These are phyloP conservation scores for Myiopsitta monachus DNA, from an alignment of 2,113 vertebrate genomes.

Conservation along the genomic window DNA sequence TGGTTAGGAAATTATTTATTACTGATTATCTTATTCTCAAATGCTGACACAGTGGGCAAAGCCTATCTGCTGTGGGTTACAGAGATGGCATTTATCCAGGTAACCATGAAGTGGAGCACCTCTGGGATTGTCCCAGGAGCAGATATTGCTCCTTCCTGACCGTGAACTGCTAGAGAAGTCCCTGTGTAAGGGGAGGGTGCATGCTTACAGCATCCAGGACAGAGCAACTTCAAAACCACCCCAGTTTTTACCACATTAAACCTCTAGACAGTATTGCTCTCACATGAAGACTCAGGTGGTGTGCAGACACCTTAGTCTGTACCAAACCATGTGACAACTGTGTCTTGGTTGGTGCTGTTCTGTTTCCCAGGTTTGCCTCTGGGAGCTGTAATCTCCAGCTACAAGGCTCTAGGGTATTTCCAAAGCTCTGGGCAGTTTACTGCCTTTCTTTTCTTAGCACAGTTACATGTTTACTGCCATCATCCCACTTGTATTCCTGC, in stretches of 20 bases:
- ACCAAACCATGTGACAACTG: fast-evolving
- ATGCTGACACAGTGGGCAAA: not conserved
- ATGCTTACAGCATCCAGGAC: not conserved
- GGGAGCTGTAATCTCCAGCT: not conserved
- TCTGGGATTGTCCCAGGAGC: not conserved
- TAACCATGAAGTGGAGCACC: not conserved
- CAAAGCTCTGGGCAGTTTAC: not conserved
- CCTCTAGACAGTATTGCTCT: not conserved
- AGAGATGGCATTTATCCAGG: not conserved
- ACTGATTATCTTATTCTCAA: not conserved
- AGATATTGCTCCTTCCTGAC: not conserved
- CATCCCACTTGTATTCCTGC: not conserved
- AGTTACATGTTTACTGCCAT: not conserved
- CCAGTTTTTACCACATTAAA: not conserved
- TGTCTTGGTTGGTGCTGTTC: not conserved
- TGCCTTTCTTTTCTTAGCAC: not conserved
- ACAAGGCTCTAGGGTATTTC: not conserved
- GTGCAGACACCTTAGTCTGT: not conserved
- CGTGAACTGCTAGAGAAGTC: not conserved
- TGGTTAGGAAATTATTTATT: not conserved
- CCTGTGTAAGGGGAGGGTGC: not conserved
- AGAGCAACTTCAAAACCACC: not conserved
- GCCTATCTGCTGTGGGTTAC: not conserved
- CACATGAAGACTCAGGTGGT: not conserved
- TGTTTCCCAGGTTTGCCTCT: not conserved